phyloP scores from a whole-genome alignment of 2,888 invertebrate species.

The Drosophila putrida region DNA sequence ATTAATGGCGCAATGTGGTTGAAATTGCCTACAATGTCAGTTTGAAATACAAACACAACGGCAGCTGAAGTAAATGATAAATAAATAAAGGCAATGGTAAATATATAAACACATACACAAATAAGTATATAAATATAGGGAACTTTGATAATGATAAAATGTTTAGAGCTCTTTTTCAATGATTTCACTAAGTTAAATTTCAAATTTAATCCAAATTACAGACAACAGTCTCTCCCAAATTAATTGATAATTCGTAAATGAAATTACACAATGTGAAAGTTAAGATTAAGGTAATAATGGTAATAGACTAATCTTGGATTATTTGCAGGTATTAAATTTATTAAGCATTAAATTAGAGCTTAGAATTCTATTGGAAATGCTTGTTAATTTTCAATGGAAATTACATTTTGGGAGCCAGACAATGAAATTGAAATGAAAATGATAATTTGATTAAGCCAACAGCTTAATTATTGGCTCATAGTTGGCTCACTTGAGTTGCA shows the following conservation, averaged over 20 bases:
- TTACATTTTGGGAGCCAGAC: constrained; percentile 51
- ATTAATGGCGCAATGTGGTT: constrained; percentile 17
- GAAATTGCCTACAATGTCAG: background rate
- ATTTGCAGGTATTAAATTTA: background rate
- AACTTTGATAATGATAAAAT: too few species aligned
- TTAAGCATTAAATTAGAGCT: background rate
- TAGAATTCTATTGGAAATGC: background rate
- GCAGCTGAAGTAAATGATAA: background rate
- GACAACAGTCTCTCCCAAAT: too few species aligned
- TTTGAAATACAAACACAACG: background rate
- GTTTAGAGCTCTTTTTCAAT: too few species aligned
- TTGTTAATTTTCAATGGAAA: constrained; percentile 39
- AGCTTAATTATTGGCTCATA: constrained; percentile 34
- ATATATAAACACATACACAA: background rate
- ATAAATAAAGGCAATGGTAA: background rate
- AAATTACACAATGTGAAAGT: too few species aligned
- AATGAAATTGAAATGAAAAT: constrained; percentile 64
- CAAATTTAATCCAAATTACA: too few species aligned
- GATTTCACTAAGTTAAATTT: too few species aligned
- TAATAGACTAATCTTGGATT: too few species aligned
- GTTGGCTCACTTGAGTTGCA: constrained; percentile 30
- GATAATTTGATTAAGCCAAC: constrained; percentile 77
- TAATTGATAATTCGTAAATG: background rate
- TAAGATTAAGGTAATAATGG: too few species aligned
- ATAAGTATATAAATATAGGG: background rate